Percentiles rank a stretch among this genome's conserved stretches.
phyloP scores from a whole-genome alignment of 64 coral and sea anemone genomes.

The Catalaphyllia jardinei region DNA sequence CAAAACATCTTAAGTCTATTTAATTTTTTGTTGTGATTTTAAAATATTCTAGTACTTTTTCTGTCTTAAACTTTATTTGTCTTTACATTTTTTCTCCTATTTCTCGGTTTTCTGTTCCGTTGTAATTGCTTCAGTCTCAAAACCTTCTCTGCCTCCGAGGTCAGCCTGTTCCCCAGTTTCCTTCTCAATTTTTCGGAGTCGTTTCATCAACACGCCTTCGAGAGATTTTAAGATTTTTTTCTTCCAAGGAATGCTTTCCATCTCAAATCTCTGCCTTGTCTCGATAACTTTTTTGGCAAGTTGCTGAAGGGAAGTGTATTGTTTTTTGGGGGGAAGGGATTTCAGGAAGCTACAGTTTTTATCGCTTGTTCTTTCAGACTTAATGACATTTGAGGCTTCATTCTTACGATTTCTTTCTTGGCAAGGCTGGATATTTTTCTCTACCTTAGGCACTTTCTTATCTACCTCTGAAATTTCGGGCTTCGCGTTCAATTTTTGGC shows the following conservation, averaged over 20 bases:
- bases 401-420: background rate
- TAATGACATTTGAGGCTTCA: background rate
- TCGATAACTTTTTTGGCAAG: conserved; percentile 36
- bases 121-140: background rate
- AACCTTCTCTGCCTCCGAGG: background rate
- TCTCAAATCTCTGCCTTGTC: conserved; percentile 11
- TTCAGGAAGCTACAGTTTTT: background rate
- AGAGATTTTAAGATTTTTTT: conserved; percentile 43
- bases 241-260: conserved; percentile 39
- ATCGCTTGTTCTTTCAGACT: conserved; percentile 12
- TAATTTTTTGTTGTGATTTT: background rate
- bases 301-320: background rate
- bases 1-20: too few species aligned
- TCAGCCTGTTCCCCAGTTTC: conserved; percentile 34
- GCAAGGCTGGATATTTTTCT: background rate
- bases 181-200: conserved; percentile 15
- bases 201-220: conserved; percentile 29
- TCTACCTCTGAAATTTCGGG: background rate
- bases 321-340: background rate
- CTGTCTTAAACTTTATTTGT: background rate
- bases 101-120: background rate
- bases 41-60: background rate
- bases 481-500: background rate
- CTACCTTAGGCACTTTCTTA: background rate
- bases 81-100: background rate